These are phyloP conservation scores for Caranx melampygus DNA, from an alignment of 2,113 vertebrate species.

Conservation along the genomic window DNA sequence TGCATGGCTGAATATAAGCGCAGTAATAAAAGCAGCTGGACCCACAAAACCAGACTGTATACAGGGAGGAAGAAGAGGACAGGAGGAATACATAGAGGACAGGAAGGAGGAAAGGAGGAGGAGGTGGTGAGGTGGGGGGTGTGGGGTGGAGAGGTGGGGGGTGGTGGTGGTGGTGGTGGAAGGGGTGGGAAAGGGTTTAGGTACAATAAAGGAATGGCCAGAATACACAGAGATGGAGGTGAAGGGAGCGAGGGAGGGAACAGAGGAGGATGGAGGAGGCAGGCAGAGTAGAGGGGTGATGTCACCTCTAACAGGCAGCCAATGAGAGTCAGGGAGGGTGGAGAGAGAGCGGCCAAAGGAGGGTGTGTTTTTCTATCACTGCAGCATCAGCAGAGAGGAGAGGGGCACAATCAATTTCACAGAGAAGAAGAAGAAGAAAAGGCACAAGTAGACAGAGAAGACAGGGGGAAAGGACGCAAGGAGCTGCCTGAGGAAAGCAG, in stretches of 20 bases:
- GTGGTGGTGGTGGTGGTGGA: too few relatives aligned
- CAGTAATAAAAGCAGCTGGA: conserved; percentile 41
- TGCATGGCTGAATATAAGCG: conserved; percentile 41
- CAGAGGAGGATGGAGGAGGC: conserved; percentile 54
- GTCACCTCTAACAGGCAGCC: conserved; percentile 82
- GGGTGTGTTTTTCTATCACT: conserved; percentile 87
- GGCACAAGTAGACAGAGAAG: conserved; percentile 64
- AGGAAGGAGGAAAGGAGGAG: conserved; percentile 22
- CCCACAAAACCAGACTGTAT: conserved; percentile 46
- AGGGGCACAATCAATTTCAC: conserved; percentile 81
- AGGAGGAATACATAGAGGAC: conserved; percentile 33
- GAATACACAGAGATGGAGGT: conserved; percentile 66
- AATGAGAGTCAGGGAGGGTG: conserved; percentile 78
- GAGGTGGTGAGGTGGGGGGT: conserved; percentile 17
- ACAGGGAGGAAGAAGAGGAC: conserved; percentile 34
- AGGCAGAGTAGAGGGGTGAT: conserved; percentile 81
- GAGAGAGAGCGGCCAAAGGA: conserved; percentile 74
- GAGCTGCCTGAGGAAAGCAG: conserved; percentile 47
- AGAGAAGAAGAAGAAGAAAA: conserved; percentile 71
- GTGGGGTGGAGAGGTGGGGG: conserved; percentile 6
- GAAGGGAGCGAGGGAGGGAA: conserved; percentile 61
- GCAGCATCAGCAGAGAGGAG: conserved; percentile 84
- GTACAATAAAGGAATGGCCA: conserved; percentile 79
- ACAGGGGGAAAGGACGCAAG: conserved; percentile 38
- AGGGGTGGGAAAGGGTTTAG: neutral